Base-by-base conservation (phyloP, 1,140 invertebrate genomes). In the Cyphomyrmex costatus region DNA sequence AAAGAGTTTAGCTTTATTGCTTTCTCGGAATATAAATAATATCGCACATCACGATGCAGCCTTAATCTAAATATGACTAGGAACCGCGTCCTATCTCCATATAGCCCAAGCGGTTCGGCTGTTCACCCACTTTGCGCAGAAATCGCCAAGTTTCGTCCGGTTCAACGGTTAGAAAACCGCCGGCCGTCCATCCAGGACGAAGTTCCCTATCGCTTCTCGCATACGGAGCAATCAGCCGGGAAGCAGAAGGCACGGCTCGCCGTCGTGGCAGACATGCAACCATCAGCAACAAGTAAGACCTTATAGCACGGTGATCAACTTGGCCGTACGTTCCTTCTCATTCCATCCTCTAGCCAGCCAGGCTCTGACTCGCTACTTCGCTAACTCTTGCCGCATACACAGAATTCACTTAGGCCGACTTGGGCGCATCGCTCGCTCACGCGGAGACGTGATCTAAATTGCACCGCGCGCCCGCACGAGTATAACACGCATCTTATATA, bases 271-370 rank as follows among this genome's bases (percentile, higher is more conserved):
- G 93, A 94, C 93, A 94, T 94, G 93, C 93, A 94, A 94, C 91
- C 92, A 91, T 94, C 93, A 94, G 93, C 93, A 94, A 94, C 93
- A 94, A 94, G 93, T 94, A 93, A 94, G 89, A 94, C 90, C 89
- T 91, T 93, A 90, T 76, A 91, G 88, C 91, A 91, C 88, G 88
- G 89, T 86, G 89, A 93, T 92, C 92, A 85, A 65, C 70, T 63
- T 76, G 80, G 63, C 56, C 19, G 51, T 66, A 63, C 24, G 24
- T 61, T 66, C 53, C 53, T 60, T 36, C 77, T 70, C 76, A 21
- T 85, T 65, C 49, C 33, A 58, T 58, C n/a, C n/a, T n/a, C 77
- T 53, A 77, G 51, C 51, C 46, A n/a, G n/a, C 61, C 46, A 27
- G 21, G 14, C 65, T 49, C 24, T 24, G 65, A 46, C 46, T 86